phyloP scores from a whole-genome alignment of 2,888 invertebrate species.

The Pomacea canaliculata region DNA sequence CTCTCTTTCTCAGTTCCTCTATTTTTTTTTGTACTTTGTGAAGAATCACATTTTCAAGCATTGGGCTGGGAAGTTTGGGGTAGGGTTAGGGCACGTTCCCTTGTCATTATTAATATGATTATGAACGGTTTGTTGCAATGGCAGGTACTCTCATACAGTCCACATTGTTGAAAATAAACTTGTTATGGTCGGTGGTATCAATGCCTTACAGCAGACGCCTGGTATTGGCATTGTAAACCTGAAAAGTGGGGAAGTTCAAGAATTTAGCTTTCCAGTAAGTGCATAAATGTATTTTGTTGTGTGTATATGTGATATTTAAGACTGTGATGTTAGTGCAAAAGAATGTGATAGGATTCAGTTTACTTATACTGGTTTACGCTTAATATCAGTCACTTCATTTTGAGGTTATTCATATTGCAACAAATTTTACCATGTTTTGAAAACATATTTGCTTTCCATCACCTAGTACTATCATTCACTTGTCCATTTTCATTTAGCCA shows the following conservation, averaged over 20 bases:
- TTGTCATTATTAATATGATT: too few species aligned
- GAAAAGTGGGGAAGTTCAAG: slow-evolving; percentile 44
- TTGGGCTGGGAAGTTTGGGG: too few species aligned
- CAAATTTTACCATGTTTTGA: not conserved
- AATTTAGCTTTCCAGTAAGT: slow-evolving; percentile 68
- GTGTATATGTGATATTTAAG: not conserved
- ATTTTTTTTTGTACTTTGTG: too few species aligned
- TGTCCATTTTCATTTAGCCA: too few species aligned
- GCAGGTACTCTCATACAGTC: slow-evolving; percentile 69
- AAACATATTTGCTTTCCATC: not conserved
- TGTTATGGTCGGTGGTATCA: slow-evolving; percentile 69
- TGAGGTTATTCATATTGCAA: not conserved
- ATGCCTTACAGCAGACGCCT: slow-evolving; percentile 52
- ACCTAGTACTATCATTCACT: not conserved
- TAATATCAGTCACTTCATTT: too few species aligned
- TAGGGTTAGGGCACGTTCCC: too few species aligned
- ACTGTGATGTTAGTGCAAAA: too few species aligned
- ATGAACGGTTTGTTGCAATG: too few species aligned
- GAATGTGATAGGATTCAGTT: too few species aligned
- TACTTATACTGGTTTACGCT: too few species aligned
- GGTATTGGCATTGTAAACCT: slow-evolving; percentile 63
- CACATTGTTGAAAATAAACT: slow-evolving; percentile 61
- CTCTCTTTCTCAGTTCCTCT: too few species aligned
- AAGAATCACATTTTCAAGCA: too few species aligned
- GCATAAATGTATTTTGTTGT: not conserved